These are phyloP conservation scores for Hypotaenidia okinawae DNA, from an alignment of 2,797 vertebrate species.

Conservation along the genomic window DNA sequence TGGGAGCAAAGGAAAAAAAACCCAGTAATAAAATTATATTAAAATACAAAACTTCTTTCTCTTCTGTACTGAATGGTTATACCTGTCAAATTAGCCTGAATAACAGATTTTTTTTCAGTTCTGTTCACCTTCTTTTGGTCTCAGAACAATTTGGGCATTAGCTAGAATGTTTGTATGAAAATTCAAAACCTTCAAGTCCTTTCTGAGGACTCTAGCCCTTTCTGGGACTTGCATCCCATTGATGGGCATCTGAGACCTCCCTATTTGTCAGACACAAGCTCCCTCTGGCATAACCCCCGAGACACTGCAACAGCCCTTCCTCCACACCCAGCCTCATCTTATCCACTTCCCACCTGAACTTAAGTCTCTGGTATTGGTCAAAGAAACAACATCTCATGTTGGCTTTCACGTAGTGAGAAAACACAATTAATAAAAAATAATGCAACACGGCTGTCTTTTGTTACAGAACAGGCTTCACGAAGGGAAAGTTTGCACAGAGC, in stretches of 20 bases:
- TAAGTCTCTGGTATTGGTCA: neutral
- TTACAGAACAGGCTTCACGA: neutral
- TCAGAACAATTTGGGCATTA: neutral
- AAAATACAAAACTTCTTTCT: neutral
- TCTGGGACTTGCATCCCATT: neutral
- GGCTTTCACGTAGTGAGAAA: neutral
- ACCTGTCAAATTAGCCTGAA: neutral
- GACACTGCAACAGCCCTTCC: neutral
- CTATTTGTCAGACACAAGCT: neutral
- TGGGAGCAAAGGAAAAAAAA: neutral
- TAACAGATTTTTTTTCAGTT: neutral
- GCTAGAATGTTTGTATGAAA: neutral
- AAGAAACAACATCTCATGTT: neutral
- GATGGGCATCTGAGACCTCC: accelerated
- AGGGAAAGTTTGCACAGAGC: neutral
- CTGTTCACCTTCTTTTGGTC: neutral
- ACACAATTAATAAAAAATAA: neutral
- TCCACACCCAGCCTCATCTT: neutral
- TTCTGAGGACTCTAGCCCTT: neutral
- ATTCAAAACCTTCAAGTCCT: neutral
- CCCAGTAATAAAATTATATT: neutral
- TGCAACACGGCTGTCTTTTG: neutral
- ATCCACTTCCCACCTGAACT: neutral
- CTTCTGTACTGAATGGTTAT: neutral
- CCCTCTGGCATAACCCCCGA: accelerated